These are phyloP conservation scores for Caligus rogercresseyi DNA, from an alignment of 1,140 invertebrate genomes.

Conservation along the genomic window DNA sequence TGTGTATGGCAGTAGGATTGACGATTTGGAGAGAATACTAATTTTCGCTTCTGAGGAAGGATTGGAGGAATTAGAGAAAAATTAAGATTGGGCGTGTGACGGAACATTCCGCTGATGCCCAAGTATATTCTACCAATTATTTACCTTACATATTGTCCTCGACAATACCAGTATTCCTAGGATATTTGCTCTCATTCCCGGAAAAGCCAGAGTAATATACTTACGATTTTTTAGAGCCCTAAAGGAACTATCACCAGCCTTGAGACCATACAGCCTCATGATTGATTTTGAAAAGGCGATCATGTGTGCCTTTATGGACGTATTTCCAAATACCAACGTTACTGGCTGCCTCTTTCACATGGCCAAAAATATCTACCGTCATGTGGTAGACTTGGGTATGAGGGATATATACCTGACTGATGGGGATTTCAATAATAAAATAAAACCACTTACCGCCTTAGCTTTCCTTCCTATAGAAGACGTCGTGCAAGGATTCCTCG, in stretches of 20 bases:
- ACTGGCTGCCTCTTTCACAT: neutral
- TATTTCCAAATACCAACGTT: neutral
- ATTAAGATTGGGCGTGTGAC: neutral
- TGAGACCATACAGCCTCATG: neutral
- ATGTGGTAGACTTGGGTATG: too few relatives aligned
- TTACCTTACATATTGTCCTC: neutral
- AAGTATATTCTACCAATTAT: neutral
- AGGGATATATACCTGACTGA: too few relatives aligned
- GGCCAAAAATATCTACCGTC: neutral
- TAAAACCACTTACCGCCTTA: neutral
- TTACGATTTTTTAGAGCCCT: neutral
- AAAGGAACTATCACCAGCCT: neutral
- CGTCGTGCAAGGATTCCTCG: neutral
- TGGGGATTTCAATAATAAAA: neutral
- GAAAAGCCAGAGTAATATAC: neutral
- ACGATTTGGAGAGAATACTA: neutral
- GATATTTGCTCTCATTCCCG: neutral
- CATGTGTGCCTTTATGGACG: neutral
- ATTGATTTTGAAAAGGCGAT: neutral
- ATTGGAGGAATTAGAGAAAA: neutral
- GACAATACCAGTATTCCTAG: neutral
- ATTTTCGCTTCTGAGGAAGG: neutral
- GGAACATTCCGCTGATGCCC: too few relatives aligned
- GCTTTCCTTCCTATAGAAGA: neutral
- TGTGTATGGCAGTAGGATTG: neutral